Base-by-base conservation (phyloP, 1,140 invertebrate species). In the Cyclina sinensis region DNA sequence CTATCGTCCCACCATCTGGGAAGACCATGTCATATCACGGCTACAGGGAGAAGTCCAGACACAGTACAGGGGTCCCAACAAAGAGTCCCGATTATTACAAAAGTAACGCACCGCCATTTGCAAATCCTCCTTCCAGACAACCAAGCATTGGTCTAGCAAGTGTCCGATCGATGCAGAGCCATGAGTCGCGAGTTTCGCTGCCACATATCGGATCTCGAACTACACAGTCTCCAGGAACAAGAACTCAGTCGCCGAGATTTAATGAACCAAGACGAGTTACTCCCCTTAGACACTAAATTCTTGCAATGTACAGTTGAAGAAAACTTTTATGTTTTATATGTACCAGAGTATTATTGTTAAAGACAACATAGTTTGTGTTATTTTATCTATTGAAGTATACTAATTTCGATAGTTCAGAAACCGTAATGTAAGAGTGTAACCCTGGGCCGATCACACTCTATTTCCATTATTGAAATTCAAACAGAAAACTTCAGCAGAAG, bases 11-110 rank as follows among this genome's bases (percentile, higher is more conserved):
- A 16, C 82, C 65, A 2, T 54, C 82, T 9, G 35, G 27, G 7
- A 84, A 74, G 54, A 30, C 30, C 0, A 32, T 54, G 48, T 21
- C 81, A 24, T 70, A 37, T 24, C 73, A 87, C 43, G 84, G 79
- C 39, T 86, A 62, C 39, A 76, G 73, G 30, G 85, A 87, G 46
- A 80, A 65, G n/a, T 24, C 24, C 21, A 48, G 76, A 80, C 59
- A 48, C 2, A n/a, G 27, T 18, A 70, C 62, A 37, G 16, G 9
- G 12, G 1, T 54, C 14, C 37, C 70, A 46, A 79, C 57, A 27
- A 79, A 46, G 65, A 87, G 74, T 35, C 85, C 85, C 11, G 85
- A 80, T 70, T 87, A 79, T 35, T 87, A 87, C 76, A 87, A 87
- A 27, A 87, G 59, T 27, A 80, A 87, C 24, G 76, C 37, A 37